These are phyloP conservation scores for Nasonia longicornis DNA, from an alignment of 1,140 invertebrate genomes.

Conservation along the genomic window DNA sequence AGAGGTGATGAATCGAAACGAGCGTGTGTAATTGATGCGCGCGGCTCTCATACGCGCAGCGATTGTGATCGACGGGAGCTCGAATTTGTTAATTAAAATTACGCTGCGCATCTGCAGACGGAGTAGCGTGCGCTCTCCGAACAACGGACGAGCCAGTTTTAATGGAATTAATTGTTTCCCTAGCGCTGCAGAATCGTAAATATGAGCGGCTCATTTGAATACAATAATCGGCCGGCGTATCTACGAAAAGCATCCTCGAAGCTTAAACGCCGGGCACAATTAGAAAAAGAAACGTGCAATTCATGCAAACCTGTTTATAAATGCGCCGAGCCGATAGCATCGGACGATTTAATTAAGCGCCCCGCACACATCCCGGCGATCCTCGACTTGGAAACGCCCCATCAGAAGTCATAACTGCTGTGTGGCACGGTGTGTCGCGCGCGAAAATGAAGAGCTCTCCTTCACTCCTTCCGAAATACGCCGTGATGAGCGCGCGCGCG, in stretches of 20 bases:
- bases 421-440: neutral
- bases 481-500: neutral
- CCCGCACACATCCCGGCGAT: neutral
- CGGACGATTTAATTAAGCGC: constrained; percentile 14
- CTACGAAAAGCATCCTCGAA: neutral
- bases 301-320: constrained; percentile 16
- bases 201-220: neutral
- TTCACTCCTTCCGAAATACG: neutral
- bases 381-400: neutral
- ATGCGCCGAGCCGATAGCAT: neutral
- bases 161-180: neutral
- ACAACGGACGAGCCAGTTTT: no score
- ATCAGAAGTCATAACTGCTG: neutral
- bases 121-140: no score
- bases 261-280: neutral
- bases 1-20: neutral
- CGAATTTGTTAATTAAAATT: no score
- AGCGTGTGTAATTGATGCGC: neutral
- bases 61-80: no score
- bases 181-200: neutral
- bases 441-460: constrained; percentile 25
- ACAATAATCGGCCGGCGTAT: neutral
- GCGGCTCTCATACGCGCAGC: no score
- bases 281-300: neutral
- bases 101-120: no score